A percentile compares a stretch with the other conserved stretches of the same genome.
Conservation (phyloP, 2,888 invertebrate species). For the Campoletis raptor region DNA sequence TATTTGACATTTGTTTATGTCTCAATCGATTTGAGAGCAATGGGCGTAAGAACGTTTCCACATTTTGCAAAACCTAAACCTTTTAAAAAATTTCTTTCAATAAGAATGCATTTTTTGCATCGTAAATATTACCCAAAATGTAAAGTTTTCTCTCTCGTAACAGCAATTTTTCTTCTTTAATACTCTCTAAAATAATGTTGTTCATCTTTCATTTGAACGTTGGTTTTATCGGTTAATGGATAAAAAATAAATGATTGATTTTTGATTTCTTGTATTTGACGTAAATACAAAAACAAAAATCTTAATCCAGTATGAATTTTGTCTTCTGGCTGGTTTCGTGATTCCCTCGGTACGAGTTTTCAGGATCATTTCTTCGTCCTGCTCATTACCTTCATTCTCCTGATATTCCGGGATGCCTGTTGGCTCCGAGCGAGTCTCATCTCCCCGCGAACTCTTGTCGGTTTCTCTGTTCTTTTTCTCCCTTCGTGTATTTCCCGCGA, state of each 20-base stretch:
- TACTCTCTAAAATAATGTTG: too few relatives aligned
- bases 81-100: too few relatives aligned
- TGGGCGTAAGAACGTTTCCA: too few relatives aligned
- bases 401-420: constrained; percentile 42
- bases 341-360: constrained; percentile 21
- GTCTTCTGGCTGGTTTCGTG: neutral
- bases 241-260: neutral
- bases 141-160: too few relatives aligned
- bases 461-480: constrained; percentile 41
- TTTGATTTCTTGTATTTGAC: neutral
- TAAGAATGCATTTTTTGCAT: too few relatives aligned
- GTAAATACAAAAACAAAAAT: neutral
- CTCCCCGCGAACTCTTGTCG: constrained; percentile 24
- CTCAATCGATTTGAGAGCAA: too few relatives aligned
- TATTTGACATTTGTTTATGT: too few relatives aligned
- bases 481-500: constrained; percentile 26
- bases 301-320: neutral
- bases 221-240: too few relatives aligned
- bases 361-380: constrained; percentile 32
- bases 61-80: too few relatives aligned
- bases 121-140: too few relatives aligned
- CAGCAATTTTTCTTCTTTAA: too few relatives aligned
- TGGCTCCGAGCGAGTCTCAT: constrained; percentile 50
- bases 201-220: too few relatives aligned
- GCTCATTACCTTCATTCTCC: constrained; percentile 54